phyloP scores from a whole-genome alignment of 1,140 invertebrate genomes.

The Cyphomyrmex costatus region DNA sequence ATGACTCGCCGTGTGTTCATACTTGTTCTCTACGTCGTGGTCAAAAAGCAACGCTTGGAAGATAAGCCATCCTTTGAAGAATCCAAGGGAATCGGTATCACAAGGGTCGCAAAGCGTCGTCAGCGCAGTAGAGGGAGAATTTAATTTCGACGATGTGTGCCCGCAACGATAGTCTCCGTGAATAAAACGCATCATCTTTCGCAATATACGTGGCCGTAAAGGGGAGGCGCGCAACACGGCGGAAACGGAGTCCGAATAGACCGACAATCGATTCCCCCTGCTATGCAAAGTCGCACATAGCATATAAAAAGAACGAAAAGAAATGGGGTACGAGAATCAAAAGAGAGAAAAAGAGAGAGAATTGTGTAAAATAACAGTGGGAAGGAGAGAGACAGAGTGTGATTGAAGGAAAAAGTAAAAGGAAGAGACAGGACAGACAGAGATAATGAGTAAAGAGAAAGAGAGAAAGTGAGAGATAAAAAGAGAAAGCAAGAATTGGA shows the following conservation, averaged over 20 bases:
- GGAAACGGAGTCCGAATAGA: conserved; percentile 53
- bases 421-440: not conserved
- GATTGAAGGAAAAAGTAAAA: not conserved
- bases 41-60: conserved; percentile 23
- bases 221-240: not conserved
- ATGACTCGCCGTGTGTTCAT: not conserved
- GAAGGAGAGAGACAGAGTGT: not conserved
- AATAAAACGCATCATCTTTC: conserved; percentile 48
- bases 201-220: conserved; percentile 18
- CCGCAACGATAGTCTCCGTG: not conserved
- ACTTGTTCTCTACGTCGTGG: not conserved
- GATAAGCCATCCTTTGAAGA: conserved; percentile 53
- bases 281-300: conserved; percentile 26
- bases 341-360: not conserved
- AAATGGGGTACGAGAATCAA: not conserved
- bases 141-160: conserved; percentile 62
- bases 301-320: conserved; percentile 30
- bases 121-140: conserved; percentile 37
- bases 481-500: not conserved
- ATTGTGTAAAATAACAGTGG: not conserved
- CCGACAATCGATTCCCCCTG: conserved; percentile 59
- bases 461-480: not conserved
- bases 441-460: not conserved
- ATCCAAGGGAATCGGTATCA: not conserved
- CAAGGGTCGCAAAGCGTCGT: not conserved